Percentiles rank a stretch among this genome's conserved stretches.
Conservation (phyloP, 2,797 vertebrate species). For the Enteromius thamalakanensis region DNA sequence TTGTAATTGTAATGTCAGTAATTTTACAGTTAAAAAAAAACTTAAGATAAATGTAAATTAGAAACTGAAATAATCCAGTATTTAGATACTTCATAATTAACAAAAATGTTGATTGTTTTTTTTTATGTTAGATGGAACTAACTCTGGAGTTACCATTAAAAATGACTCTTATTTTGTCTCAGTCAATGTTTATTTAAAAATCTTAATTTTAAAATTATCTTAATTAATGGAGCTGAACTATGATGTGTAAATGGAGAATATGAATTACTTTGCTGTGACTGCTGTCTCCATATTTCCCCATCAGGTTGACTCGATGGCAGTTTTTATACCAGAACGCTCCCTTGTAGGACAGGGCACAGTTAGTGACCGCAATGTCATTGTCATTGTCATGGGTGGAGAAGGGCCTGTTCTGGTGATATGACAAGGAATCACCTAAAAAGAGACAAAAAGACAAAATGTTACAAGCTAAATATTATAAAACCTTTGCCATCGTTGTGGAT, state of each 20-base stretch:
- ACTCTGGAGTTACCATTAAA: neutral
- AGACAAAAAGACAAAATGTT: neutral
- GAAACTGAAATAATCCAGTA: neutral
- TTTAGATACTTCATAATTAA: neutral
- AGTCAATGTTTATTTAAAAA: neutral
- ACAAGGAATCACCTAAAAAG: constrained; percentile 88
- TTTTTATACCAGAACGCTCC: constrained; percentile 99
- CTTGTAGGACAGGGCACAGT: constrained; percentile 96
- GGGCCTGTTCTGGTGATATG: constrained; percentile 89
- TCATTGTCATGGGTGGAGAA: constrained; percentile 97
- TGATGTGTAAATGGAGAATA: neutral
- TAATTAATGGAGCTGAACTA: too few species aligned
- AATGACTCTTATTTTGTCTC: neutral
- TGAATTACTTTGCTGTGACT: constrained; percentile 91
- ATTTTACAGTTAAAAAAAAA: neutral
- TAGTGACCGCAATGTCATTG: constrained; percentile 94
- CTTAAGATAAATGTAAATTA: neutral
- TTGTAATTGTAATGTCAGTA: neutral
- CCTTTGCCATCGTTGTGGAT: neutral
- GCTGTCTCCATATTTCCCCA: constrained; percentile 91
- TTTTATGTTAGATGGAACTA: neutral
- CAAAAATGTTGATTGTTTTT: neutral
- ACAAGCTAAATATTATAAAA: neutral
- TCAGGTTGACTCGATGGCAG: constrained; percentile 95
- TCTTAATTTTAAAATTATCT: too few species aligned